Base-by-base conservation (phyloP, 2,797 vertebrate genomes). In the Darevskia nairensis region DNA sequence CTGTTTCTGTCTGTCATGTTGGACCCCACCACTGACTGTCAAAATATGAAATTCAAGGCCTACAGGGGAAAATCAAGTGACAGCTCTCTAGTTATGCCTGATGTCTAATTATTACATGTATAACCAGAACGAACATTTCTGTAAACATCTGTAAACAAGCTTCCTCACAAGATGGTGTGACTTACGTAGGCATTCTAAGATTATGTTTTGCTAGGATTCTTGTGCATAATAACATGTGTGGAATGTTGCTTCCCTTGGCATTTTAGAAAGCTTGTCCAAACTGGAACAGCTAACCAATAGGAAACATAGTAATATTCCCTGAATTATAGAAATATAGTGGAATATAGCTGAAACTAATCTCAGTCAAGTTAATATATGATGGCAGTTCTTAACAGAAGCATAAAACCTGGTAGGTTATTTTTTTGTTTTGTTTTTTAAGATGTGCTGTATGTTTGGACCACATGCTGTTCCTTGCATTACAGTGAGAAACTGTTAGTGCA, bases 31-130 rank as follows among this genome's bases (percentile, higher is more conserved):
- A 50, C 50, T 1, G 87, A 19, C 75, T 91, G 87, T 90, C 75
- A 86, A 76, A 92, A 91, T 39, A 81, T 84, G 77, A 46, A 7
- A 6, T 35, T 91, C 87, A 94, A 81, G 83, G 64, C 83, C 86
- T 90, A 80, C 91, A 90, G 86, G 79, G 86, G 87, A 17, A 46
- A 32, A 90, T 85, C 21, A 87, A 81, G 82, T 44, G 35, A 69
- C 85, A 89, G n/a, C 25, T 92, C 2, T 72, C 72, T 74, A 46
- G 50, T 39, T 84, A 44, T 84, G 78, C 74, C 41, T 72, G 79
- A 0, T 29, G 71, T n/a, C 69, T 86, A 32, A 55, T 92, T 86
- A n/a, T 61, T 82, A 39, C 9, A 25, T 35, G 13, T 17, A 23
- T 2, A 23, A 10, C 86, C 35, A 83, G 68, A 23, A 46, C 88